Evolutionary conservation across 2,113 vertebrate species (phyloP).

Genomic region (Zosterops lateralis): DNA sequence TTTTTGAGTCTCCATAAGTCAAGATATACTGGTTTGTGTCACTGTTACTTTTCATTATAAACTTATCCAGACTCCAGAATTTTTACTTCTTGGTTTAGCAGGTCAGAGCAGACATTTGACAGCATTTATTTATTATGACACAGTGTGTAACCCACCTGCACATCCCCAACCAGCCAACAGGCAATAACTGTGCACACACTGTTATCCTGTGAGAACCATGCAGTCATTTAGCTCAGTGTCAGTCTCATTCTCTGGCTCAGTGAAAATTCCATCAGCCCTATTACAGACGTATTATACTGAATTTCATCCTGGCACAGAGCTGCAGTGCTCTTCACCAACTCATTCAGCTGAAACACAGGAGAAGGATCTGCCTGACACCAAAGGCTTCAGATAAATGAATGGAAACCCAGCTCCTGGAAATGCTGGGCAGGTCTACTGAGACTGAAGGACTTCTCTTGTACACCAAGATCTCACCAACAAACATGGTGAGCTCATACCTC

Average conservation of each 20-base stretch:
- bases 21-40: not conserved
- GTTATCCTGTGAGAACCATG: rapidly evolving
- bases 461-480: not conserved
- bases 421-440: not conserved
- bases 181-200: not conserved
- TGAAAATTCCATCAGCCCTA: not conserved
- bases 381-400: not conserved
- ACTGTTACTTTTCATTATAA: not conserved
- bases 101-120: not conserved
- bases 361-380: not conserved
- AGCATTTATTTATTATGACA: not conserved
- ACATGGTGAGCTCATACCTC: not conserved
- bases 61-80: not conserved
- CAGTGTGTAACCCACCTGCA: not conserved
- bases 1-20: not conserved
- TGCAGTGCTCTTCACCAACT: not conserved
- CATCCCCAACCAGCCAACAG: not conserved
- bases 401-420: not conserved
- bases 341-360: not conserved
- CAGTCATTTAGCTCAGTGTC: not conserved
- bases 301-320: not conserved
- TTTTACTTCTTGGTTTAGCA: not conserved
- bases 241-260: not conserved
- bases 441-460: not conserved
- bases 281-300: not conserved